Conservation (phyloP, 2,113 vertebrate species). For the Martes martes region DNA sequence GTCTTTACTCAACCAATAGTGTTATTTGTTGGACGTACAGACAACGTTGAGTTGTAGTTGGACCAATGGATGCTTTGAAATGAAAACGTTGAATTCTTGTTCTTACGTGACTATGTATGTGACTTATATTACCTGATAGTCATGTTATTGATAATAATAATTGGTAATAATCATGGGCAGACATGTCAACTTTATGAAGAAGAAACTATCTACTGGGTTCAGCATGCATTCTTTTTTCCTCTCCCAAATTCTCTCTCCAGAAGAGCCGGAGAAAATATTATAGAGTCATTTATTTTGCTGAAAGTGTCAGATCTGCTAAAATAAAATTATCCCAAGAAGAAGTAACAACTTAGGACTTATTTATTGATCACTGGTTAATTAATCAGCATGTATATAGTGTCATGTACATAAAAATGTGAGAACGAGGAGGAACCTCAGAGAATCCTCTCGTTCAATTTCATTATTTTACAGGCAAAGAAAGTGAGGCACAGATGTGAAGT, state of each 20-base stretch:
- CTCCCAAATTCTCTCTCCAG: background rate
- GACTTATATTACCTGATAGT: background rate
- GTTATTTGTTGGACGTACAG: background rate
- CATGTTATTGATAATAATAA: background rate
- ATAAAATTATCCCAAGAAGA: background rate
- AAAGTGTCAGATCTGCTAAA: background rate
- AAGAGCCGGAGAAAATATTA: background rate
- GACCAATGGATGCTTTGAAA: background rate
- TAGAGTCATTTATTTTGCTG: conserved; percentile 34
- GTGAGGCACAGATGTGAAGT: background rate
- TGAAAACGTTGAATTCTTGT: background rate
- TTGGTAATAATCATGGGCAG: background rate
- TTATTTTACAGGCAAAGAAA: conserved; percentile 7
- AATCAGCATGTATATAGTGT: background rate
- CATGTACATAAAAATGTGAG: background rate
- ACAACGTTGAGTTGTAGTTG: background rate
- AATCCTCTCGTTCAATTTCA: background rate
- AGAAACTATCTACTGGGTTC: background rate
- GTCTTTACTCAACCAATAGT: background rate
- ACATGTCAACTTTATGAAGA: background rate
- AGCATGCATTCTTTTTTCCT: background rate
- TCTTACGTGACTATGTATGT: background rate
- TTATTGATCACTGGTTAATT: background rate
- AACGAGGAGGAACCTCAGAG: background rate
- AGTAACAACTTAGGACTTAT: background rate